These are phyloP conservation scores for Dermatophagoides farinae DNA, from an alignment of 1,140 invertebrate species.

Conservation along the genomic window DNA sequence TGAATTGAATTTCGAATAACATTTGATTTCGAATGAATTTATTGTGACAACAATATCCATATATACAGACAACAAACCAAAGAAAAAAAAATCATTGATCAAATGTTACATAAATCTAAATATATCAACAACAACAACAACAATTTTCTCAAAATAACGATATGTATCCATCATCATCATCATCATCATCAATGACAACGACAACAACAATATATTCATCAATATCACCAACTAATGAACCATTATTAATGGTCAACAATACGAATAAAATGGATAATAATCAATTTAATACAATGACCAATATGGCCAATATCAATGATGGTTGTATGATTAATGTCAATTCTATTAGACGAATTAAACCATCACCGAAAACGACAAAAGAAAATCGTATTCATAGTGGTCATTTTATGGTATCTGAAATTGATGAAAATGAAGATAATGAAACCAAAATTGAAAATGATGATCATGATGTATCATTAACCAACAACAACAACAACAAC, in stretches of 20 bases:
- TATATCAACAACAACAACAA: too few species aligned
- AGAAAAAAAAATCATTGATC: too few species aligned
- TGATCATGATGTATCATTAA: too few species aligned
- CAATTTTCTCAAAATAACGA: background rate
- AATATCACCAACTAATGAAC: too few species aligned
- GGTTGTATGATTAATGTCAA: background rate
- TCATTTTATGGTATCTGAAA: conserved; percentile 92
- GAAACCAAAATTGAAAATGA: conserved; percentile 38
- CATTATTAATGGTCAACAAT: too few species aligned
- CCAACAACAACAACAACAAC: conserved; percentile 40
- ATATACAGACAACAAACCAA: too few species aligned
- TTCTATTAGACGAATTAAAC: background rate
- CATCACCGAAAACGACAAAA: background rate
- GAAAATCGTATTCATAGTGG: conserved; percentile 72
- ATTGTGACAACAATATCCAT: too few species aligned
- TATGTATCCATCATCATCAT: background rate
- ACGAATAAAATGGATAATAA: background rate
- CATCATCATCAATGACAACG: background rate
- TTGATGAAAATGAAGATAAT: conserved; percentile 64
- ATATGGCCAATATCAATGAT: background rate
- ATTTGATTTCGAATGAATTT: too few species aligned
- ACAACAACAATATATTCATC: too few species aligned
- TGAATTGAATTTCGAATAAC: too few species aligned
- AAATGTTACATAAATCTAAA: too few species aligned
- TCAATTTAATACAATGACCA: background rate